Percentiles rank a stretch among this genome's conserved stretches.
Evolutionary conservation across 1,140 invertebrate species (phyloP).

Genomic region (Diorhabda carinulata): DNA sequence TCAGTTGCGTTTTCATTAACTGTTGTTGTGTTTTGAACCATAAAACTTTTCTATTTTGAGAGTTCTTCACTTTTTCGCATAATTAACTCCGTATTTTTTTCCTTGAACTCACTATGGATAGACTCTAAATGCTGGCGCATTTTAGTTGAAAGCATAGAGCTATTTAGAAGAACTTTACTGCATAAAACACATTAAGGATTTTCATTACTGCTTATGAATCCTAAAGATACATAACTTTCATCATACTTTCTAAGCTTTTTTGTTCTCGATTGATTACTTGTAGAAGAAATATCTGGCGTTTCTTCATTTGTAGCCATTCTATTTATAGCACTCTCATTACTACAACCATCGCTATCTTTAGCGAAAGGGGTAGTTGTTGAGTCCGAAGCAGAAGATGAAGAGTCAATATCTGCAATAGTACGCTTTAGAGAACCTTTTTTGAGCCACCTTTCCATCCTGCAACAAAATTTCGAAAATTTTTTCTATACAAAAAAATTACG

Average conservation of each 20-base stretch:
- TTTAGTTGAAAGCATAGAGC: conserved; percentile 21
- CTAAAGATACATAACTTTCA: background rate
- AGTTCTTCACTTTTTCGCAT: conserved; percentile 15
- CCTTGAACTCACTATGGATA: conserved; percentile 13
- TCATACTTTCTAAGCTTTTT: conserved; percentile 6
- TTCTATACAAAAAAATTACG: background rate
- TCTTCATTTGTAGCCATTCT: no score
- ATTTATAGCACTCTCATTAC: no score
- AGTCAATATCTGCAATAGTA: no score
- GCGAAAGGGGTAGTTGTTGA: background rate
- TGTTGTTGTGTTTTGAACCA: conserved; percentile 17
- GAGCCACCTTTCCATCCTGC: background rate
- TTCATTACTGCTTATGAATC: background rate
- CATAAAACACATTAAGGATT: conserved; percentile 11
- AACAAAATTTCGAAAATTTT: background rate
- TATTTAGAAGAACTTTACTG: conserved; percentile 22
- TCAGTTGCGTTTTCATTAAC: conserved; percentile 25
- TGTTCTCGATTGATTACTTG: background rate
- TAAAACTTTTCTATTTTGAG: conserved; percentile 16
- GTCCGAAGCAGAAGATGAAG: background rate
- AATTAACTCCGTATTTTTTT: conserved; percentile 16
- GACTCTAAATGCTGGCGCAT: conserved; percentile 9
- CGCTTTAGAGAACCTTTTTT: background rate
- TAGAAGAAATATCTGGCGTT: background rate
- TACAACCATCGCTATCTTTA: background rate